Evolutionary conservation across 2,113 vertebrate genomes (phyloP), one percentile per base, ranked within the genome.

Genomic region (Triplophysa siluroides): DNA sequence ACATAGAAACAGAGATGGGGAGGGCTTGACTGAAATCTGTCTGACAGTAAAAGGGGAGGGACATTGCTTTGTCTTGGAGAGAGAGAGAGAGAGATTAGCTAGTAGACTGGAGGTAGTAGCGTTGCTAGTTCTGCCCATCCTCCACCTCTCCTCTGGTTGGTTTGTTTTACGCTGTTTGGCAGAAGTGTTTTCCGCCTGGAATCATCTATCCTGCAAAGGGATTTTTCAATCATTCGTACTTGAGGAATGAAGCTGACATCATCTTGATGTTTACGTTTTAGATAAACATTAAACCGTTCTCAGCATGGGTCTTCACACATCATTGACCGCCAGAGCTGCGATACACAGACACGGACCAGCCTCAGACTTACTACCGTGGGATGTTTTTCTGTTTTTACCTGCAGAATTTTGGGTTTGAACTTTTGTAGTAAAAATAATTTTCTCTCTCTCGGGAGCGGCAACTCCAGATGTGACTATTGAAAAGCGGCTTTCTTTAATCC

Each of bases 51-150:
- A 81, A 60, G 58, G 76, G 83, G 54, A 56, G 69, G 83, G 7
- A 9, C 56, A 66, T 33, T 43, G 67, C 8, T 73, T 64, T 80
- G 64, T 79, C 21, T 68, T 5, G 21, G 62, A 54, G 61, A 33
- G 62, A 77, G 66, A 79, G 23, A 47, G 78, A 41, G 50, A 75
- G 23, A 75, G 81, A 71, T 77, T 77, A 77, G 61, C 62, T 47
- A 38, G 75, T 54, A 64, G 24, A 45, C 12, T 73, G 45, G 62
- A 65, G 62, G 16, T 65, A 65, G 62, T 68, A 60, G 63, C 50
- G 52, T 64, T 33, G 56, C 45, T 76, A 11, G 61, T 11, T 54
- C 21, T 38, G 64, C 71, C 60, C 19, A 54, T 63, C 67, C n/a
- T 67, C 60, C 71, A 41, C 47, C 23, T 70, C 12, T 66, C 50